Conservation (phyloP, 2,113 vertebrate species). For the Anarhynchus alexandrinus region DNA sequence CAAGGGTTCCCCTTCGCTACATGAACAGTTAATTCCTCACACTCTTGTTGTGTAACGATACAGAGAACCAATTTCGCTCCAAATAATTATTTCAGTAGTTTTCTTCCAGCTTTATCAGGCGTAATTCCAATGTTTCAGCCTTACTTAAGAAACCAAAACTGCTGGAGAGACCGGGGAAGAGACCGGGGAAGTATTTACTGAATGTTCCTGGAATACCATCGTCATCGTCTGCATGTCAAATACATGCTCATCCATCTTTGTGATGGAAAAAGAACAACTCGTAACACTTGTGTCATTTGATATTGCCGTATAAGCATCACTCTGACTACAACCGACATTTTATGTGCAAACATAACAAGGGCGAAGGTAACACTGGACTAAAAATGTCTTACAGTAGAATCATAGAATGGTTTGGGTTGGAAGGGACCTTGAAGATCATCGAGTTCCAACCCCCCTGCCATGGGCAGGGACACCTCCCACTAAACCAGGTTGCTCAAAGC, state of each 20-base stretch:
- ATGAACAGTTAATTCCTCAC: not conserved
- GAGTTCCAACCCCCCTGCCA: too few relatives aligned
- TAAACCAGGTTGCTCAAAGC: too few relatives aligned
- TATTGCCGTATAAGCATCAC: not conserved
- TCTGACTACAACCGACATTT: not conserved
- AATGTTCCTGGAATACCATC: not conserved
- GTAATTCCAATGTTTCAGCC: not conserved
- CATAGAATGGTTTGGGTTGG: too few relatives aligned
- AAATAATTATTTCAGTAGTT: not conserved
- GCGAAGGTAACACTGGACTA: not conserved
- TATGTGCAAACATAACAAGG: not conserved
- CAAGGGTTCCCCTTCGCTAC: not conserved
- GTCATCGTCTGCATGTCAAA: not conserved
- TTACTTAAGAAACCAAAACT: not conserved
- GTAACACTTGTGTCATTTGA: not conserved
- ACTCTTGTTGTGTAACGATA: not conserved
- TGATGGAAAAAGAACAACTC: not conserved
- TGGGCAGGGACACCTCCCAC: too few relatives aligned
- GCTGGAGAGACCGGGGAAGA: not conserved
- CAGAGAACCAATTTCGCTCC: not conserved
- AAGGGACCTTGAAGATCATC: too few relatives aligned
- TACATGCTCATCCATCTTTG: not conserved
- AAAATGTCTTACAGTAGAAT: not conserved
- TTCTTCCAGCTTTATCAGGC: not conserved
- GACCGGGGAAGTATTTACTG: not conserved